A percentile compares a stretch with the other conserved stretches of the same genome.
phyloP scores from a whole-genome alignment of 37 sponge, comb jelly and placozoan species.

The Chondrilla cf. caribensis region DNA sequence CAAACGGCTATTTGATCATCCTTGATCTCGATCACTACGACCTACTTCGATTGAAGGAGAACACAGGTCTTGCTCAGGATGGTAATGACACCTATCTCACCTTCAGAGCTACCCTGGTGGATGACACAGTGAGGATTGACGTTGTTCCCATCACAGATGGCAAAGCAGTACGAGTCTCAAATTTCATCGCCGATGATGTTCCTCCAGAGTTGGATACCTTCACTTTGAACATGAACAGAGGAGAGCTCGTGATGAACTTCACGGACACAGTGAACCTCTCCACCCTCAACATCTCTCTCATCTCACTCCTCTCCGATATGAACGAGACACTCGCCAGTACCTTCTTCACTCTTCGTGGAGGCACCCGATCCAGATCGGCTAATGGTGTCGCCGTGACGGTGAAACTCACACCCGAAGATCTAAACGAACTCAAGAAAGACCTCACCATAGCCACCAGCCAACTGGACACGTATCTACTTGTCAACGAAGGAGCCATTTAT shows the following conservation, averaged over 20 bases:
- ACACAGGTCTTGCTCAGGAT: conserved; percentile 64
- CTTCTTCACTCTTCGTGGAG: conserved; percentile 47
- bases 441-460: conserved; percentile 43
- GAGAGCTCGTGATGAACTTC: conserved; percentile 62
- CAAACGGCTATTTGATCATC: conserved; percentile 74
- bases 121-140: conserved; percentile 72
- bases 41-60: conserved; percentile 75
- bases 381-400: conserved; percentile 58
- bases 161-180: conserved; percentile 46
- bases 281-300: conserved; percentile 52
- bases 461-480: conserved; percentile 51
- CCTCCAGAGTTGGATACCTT: conserved; percentile 69
- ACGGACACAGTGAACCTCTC: conserved; percentile 85
- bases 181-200: conserved; percentile 64
- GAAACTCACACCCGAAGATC: conserved; percentile 41
- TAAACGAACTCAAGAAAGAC: conserved; percentile 82
- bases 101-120: conserved; percentile 70
- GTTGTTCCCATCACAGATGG: conserved; percentile 88
- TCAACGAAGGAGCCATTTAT: conserved; percentile 36
- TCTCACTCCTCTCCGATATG: conserved; percentile 40
- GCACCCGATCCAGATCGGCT: conserved; percentile 32
- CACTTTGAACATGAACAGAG: conserved; percentile 70
- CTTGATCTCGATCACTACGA: conserved; percentile 75
- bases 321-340: conserved; percentile 20
- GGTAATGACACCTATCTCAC: conserved; percentile 77